A percentile compares a stretch with the other conserved stretches of the same genome.
Conservation (phyloP, 2,797 vertebrate genomes). For the Lutjanus argentimaculatus region DNA sequence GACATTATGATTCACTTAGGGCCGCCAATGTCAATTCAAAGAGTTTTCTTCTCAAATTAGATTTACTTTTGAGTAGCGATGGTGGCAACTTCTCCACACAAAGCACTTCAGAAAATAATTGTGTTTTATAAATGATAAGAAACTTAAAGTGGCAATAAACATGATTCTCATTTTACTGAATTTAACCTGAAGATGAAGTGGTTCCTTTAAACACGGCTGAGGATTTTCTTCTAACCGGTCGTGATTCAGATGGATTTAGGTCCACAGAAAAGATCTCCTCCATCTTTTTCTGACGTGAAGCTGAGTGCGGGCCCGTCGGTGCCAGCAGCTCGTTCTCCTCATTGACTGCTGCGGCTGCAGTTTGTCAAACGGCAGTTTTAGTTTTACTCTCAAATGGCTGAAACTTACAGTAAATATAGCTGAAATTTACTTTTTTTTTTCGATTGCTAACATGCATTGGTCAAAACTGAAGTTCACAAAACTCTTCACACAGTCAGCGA, state of each 20-base stretch:
- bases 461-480: no score
- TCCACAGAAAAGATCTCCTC: slow-evolving; percentile 8
- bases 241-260: slow-evolving; percentile 3
- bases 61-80: not conserved
- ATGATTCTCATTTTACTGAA: not conserved
- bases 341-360: slow-evolving; percentile 21
- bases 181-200: not conserved
- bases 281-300: not conserved
- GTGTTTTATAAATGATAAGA: not conserved
- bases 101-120: not conserved
- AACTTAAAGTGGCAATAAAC: slow-evolving; percentile 5
- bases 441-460: no score
- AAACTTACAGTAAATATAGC: not conserved
- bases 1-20: not conserved
- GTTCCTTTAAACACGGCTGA: slow-evolving; percentile 1
- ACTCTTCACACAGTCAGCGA: no score
- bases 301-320: not conserved
- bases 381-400: slow-evolving; percentile 1
- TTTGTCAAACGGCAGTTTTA: slow-evolving; percentile 12
- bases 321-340: slow-evolving; percentile 20
- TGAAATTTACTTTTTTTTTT: not conserved
- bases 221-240: not conserved
- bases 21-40: not conserved
- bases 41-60: slow-evolving; percentile 6
- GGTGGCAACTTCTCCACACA: not conserved